These are phyloP conservation scores for Pemphigus obesinymphae DNA, from an alignment of 1,140 invertebrate species.

Conservation along the genomic window DNA sequence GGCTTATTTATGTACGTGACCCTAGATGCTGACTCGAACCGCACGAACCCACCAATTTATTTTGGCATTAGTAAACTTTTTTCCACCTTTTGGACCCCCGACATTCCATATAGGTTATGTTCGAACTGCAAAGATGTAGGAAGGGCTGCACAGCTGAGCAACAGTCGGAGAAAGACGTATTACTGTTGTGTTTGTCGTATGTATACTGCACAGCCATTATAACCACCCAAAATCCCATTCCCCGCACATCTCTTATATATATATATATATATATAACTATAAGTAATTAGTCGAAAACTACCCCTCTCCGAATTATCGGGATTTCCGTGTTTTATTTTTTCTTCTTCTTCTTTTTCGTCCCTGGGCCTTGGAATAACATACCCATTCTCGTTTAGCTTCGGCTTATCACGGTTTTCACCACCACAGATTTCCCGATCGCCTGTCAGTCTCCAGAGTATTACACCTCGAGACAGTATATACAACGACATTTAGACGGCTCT, in stretches of 20 bases:
- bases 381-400: background rate
- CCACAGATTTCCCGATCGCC: background rate
- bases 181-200: too few relatives aligned
- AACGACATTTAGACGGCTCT: too few relatives aligned
- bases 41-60: background rate
- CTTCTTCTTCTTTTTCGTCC: background rate
- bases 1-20: slow-evolving; percentile 17
- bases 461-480: too few relatives aligned
- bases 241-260: background rate
- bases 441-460: background rate
- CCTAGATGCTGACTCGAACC: background rate
- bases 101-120: too few relatives aligned
- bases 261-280: background rate
- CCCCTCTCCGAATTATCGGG: background rate
- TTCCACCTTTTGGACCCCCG: too few relatives aligned
- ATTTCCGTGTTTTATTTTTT: background rate
- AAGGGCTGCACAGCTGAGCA: background rate
- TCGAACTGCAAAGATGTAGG: background rate
- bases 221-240: background rate
- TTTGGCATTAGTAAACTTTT: slow-evolving; percentile 7
- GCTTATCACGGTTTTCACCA: background rate
- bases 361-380: too few relatives aligned
- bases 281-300: slow-evolving; percentile 2
- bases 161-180: too few relatives aligned
- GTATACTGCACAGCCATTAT: background rate